Evolutionary conservation across 1,140 invertebrate genomes (phyloP).

Genomic region (Hydropsyche tenuis): DNA sequence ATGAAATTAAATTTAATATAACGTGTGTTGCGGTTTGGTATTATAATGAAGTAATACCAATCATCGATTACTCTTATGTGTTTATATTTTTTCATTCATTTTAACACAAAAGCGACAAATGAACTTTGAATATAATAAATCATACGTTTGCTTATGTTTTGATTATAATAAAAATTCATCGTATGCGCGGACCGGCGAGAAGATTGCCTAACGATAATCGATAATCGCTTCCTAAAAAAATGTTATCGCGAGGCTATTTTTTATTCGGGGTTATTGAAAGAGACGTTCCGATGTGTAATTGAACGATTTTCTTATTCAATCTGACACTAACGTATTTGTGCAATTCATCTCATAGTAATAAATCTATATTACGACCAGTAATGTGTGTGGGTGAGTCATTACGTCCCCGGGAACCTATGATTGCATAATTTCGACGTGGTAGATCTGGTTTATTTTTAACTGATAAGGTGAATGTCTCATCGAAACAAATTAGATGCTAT

Average conservation of each 20-base stretch:
- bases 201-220: slow-evolving; percentile 17
- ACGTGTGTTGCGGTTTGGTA: neutral
- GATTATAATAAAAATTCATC: neutral
- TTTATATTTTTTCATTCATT: too few relatives aligned
- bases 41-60: neutral
- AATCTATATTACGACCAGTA: neutral
- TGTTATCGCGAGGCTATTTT: neutral
- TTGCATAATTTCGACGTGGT: neutral
- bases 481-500: neutral
- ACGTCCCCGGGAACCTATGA: neutral
- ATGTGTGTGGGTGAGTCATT: neutral
- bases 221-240: slow-evolving; percentile 11
- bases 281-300: slow-evolving; percentile 10
- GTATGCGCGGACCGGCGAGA: neutral
- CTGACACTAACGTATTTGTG: slow-evolving; percentile 4
- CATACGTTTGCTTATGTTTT: neutral
- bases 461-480: neutral
- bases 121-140: too few relatives aligned
- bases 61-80: too few relatives aligned
- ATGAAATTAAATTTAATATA: neutral
- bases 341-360: neutral
- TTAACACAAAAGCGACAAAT: too few relatives aligned
- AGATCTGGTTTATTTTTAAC: neutral
- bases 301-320: slow-evolving; percentile 1
- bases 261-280: slow-evolving; percentile 10